Conservation (phyloP, 2,888 invertebrate genomes). For the Meiosimyza platycephala region DNA sequence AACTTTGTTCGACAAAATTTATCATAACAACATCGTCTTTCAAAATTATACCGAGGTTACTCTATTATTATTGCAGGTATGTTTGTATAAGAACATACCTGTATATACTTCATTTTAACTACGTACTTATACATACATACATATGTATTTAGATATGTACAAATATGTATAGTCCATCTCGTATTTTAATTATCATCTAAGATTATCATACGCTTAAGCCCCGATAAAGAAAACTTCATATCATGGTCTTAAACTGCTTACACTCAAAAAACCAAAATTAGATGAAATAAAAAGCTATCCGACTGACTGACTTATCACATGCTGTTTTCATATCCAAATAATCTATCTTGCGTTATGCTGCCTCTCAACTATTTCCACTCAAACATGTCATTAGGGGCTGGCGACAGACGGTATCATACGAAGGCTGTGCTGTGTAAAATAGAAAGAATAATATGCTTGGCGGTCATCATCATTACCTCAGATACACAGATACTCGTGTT, state of each 20-base stretch:
- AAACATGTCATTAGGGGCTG: slow-evolving; percentile 29
- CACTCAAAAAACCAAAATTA: not conserved
- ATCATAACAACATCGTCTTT: no score
- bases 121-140: no score
- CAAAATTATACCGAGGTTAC: no score
- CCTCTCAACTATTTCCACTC: slow-evolving; percentile 26
- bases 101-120: no score
- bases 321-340: slow-evolving; percentile 9
- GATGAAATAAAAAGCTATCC: not conserved
- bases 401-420: slow-evolving; percentile 31
- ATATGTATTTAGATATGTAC: no score
- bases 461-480: slow-evolving; percentile 62
- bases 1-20: no score
- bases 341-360: slow-evolving; percentile 17
- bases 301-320: not conserved
- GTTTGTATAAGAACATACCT: no score
- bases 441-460: slow-evolving; percentile 42
- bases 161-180: no score
- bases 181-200: no score
- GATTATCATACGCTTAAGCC: no score
- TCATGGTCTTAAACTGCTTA: slow-evolving; percentile 6
- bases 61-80: no score
- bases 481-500: slow-evolving; percentile 45
- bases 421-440: slow-evolving; percentile 51
- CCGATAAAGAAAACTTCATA: not conserved